phyloP scores from a whole-genome alignment of 2,888 invertebrate species.

The Tenthredo distinguenda region DNA sequence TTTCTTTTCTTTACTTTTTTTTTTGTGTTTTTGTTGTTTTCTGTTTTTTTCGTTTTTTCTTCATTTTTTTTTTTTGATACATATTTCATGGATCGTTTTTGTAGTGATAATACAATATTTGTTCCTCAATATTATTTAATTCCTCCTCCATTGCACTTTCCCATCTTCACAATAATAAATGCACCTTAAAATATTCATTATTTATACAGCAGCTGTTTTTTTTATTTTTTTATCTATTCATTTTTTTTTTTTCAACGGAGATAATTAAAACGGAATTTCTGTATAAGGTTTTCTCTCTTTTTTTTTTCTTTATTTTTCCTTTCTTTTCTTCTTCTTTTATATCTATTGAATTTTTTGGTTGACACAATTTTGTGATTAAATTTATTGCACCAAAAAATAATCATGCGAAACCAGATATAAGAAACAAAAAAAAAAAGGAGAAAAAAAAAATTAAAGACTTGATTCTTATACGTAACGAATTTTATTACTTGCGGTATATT shows the following conservation, averaged over 20 bases:
- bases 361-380: slow-evolving; percentile 61
- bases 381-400: slow-evolving; percentile 65
- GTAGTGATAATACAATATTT: slow-evolving; percentile 23
- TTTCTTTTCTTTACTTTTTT: slow-evolving; percentile 53
- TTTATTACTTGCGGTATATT: neutral
- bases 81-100: slow-evolving; percentile 5
- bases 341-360: slow-evolving; percentile 63
- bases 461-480: neutral
- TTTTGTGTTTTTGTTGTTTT: slow-evolving; percentile 39
- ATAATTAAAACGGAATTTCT: neutral
- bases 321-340: neutral
- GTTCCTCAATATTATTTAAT: slow-evolving; percentile 58
- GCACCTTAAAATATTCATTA: slow-evolving; percentile 74
- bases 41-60: slow-evolving; percentile 37
- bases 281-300: neutral
- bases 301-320: neutral
- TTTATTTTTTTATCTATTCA: slow-evolving; percentile 56
- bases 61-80: slow-evolving; percentile 54
- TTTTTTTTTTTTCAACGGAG: slow-evolving; percentile 51
- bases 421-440: neutral
- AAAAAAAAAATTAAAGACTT: neutral
- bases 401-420: neutral
- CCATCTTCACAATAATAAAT: slow-evolving; percentile 76
- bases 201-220: slow-evolving; percentile 69
- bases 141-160: slow-evolving; percentile 77